Evolutionary conservation across 2,797 vertebrate genomes (phyloP).

Genomic region (Melanotaenia boesemani): DNA sequence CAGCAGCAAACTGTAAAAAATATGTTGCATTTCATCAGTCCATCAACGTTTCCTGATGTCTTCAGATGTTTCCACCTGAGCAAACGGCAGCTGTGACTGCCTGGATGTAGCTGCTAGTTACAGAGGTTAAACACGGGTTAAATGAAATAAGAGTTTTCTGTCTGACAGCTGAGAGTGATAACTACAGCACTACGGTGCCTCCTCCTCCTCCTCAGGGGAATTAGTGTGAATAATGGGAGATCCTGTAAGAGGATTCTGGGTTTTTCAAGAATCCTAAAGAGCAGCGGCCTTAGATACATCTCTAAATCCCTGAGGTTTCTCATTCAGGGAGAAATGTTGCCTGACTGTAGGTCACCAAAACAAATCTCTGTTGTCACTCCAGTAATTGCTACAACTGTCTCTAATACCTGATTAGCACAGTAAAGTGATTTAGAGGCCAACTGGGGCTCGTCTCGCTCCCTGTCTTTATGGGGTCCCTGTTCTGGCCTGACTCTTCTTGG

Average conservation of each 20-base stretch:
- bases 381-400: conserved; percentile 50
- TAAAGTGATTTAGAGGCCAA: conserved; percentile 49
- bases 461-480: conserved; percentile 15
- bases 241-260: conserved; percentile 61
- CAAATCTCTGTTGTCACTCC: conserved; percentile 52
- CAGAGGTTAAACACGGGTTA: background rate
- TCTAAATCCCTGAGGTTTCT: conserved; percentile 43
- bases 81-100: no score
- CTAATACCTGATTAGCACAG: conserved; percentile 59
- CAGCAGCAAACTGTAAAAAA: no score
- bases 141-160: background rate
- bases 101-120: background rate
- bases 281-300: conserved; percentile 19
- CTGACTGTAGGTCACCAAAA: conserved; percentile 12
- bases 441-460: conserved; percentile 7
- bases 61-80: no score
- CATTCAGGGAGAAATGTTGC: conserved; percentile 13
- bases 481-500: conserved; percentile 15
- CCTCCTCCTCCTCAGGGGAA: background rate
- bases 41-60: no score
- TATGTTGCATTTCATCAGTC: no score
- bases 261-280: conserved; percentile 45
- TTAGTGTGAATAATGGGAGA: conserved; percentile 32
- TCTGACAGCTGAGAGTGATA: conserved; percentile 1
- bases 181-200: conserved; percentile 6